Evolutionary conservation across 2,797 vertebrate genomes (phyloP).

Genomic region (Pseudochirops corinnae): DNA sequence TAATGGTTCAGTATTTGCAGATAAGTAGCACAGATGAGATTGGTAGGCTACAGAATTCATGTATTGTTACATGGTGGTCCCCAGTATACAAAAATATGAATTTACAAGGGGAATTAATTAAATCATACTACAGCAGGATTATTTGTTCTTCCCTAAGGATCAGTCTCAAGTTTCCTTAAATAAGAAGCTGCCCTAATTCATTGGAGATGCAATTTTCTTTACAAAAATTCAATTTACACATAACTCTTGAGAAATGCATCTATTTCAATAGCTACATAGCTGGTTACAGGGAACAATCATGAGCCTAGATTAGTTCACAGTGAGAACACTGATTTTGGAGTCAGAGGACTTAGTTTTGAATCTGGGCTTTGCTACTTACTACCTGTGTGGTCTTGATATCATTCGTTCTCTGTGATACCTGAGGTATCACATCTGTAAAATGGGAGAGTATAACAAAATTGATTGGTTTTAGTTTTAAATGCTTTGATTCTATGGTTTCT

Average conservation of each 20-base stretch:
- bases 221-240: not conserved
- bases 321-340: not conserved
- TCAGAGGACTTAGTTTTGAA: not conserved
- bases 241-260: not conserved
- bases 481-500: not conserved
- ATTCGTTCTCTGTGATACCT: not conserved
- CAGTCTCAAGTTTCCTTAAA: not conserved
- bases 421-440: not conserved
- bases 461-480: not conserved
- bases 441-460: not conserved
- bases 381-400: not conserved
- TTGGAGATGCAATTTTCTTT: not conserved
- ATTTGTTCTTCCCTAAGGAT: not conserved
- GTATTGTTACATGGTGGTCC: not conserved
- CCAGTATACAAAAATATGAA: not conserved
- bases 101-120: not conserved
- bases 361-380: not conserved
- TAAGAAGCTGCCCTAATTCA: not conserved
- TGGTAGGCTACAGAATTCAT: not conserved
- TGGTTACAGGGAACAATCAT: not conserved
- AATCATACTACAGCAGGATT: not conserved
- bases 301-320: not conserved
- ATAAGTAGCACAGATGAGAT: not conserved
- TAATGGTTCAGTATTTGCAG: not conserved
- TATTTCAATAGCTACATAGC: not conserved